Conservation (phyloP, 2,797 vertebrate species). For the Tapera naevia region DNA sequence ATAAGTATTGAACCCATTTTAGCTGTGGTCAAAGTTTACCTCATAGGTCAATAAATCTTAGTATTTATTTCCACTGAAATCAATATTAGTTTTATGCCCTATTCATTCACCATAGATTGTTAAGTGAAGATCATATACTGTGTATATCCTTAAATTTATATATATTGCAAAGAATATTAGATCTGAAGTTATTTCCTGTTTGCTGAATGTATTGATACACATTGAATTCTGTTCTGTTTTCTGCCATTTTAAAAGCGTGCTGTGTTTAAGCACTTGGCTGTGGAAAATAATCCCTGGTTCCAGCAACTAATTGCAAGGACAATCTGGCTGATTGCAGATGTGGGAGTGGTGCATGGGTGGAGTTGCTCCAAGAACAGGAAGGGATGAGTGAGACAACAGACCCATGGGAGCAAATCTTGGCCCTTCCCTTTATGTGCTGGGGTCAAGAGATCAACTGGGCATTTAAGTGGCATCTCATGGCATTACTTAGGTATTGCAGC, state of each 20-base stretch:
- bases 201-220: neutral
- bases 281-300: neutral
- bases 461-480: neutral
- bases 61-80: neutral
- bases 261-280: neutral
- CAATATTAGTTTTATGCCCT: neutral
- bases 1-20: neutral
- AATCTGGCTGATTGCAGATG: neutral
- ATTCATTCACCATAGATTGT: neutral
- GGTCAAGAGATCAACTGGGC: neutral
- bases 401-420: neutral
- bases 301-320: neutral
- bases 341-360: conserved; percentile 42
- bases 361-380: conserved; percentile 17
- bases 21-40: neutral
- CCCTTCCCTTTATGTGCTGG: neutral
- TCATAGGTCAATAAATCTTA: neutral
- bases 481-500: neutral
- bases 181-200: neutral
- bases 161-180: neutral
- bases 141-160: neutral
- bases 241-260: neutral
- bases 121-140: neutral
- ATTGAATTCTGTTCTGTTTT: neutral
- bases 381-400: neutral